Evolutionary conservation across 2,888 invertebrate species (phyloP).

Genomic region (Cactoblastis cactorum): DNA sequence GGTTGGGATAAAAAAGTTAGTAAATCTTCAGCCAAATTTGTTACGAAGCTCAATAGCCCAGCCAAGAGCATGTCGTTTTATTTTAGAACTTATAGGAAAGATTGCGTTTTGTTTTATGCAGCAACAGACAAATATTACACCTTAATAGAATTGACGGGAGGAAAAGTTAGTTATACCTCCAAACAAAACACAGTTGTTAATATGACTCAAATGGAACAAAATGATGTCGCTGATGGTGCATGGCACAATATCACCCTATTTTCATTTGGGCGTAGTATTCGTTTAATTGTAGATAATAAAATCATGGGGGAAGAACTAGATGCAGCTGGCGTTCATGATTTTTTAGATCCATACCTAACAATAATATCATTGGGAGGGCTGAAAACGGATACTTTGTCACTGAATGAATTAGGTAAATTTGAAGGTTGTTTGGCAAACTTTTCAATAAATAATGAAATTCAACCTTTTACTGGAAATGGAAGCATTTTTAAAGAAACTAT

Average conservation of each 20-base stretch:
- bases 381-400: slow-evolving; percentile 80
- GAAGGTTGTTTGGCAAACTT: slow-evolving; percentile 95
- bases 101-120: slow-evolving; percentile 91
- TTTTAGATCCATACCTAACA: slow-evolving; percentile 93
- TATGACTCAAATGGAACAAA: slow-evolving; percentile 85
- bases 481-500: slow-evolving; percentile 86
- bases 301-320: slow-evolving; percentile 92
- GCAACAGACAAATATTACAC: slow-evolving; percentile 94
- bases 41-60: slow-evolving; percentile 63
- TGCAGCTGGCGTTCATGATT: slow-evolving; percentile 92
- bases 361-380: slow-evolving; percentile 88
- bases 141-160: slow-evolving; percentile 86
- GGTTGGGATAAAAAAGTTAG: slow-evolving; percentile 79
- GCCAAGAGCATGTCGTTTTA: slow-evolving; percentile 88
- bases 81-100: slow-evolving; percentile 88
- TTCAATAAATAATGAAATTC: slow-evolving; percentile 91
- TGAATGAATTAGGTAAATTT: slow-evolving; percentile 81
- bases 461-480: slow-evolving; percentile 93
- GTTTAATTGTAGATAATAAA: slow-evolving; percentile 84
- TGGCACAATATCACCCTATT: slow-evolving; percentile 94
- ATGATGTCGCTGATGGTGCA: slow-evolving; percentile 85
- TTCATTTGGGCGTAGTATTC: slow-evolving; percentile 84
- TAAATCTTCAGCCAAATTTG: slow-evolving; percentile 46
- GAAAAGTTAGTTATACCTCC: slow-evolving; percentile 89
- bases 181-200: slow-evolving; percentile 88